Evolutionary conservation across 1,140 invertebrate genomes (phyloP).

Genomic region (Phthorimaea operculella): DNA sequence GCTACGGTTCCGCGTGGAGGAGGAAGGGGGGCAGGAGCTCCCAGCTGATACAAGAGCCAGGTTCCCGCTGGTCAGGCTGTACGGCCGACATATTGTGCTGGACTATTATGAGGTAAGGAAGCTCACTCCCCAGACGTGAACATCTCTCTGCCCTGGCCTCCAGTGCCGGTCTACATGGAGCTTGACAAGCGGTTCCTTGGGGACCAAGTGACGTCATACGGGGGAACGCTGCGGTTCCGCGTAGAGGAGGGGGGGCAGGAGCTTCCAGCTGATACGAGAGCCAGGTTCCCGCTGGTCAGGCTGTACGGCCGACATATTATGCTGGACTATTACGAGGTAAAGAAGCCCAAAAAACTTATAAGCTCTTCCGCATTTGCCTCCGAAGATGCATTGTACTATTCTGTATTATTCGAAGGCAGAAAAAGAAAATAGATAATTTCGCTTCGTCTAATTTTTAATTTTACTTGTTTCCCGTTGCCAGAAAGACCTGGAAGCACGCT

Average conservation of each 20-base stretch:
- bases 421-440: too few species aligned
- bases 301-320: slow-evolving; percentile 84
- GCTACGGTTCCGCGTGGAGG: slow-evolving; percentile 81
- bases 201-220: slow-evolving; percentile 92
- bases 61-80: slow-evolving; percentile 86
- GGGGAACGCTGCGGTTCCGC: slow-evolving; percentile 86
- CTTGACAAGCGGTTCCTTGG: slow-evolving; percentile 86
- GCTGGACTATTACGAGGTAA: slow-evolving; percentile 81
- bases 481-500: too few species aligned
- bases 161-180: slow-evolving; percentile 87
- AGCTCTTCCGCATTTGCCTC: too few species aligned
- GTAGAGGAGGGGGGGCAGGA: slow-evolving; percentile 75
- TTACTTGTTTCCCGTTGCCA: too few species aligned
- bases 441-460: too few species aligned
- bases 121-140: slow-evolving; percentile 40
- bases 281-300: slow-evolving; percentile 82
- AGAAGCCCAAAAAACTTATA: too few species aligned
- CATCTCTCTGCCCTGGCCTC: slow-evolving; percentile 71
- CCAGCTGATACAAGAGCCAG: slow-evolving; percentile 57
- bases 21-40: slow-evolving; percentile 74
- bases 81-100: slow-evolving; percentile 82
- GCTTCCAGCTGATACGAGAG: slow-evolving; percentile 65
- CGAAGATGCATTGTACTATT: too few species aligned
- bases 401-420: too few species aligned
- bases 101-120: slow-evolving; percentile 86